These are phyloP conservation scores for Rhabdomys pumilio DNA, from an alignment of 2,797 vertebrate genomes.

Conservation along the genomic window DNA sequence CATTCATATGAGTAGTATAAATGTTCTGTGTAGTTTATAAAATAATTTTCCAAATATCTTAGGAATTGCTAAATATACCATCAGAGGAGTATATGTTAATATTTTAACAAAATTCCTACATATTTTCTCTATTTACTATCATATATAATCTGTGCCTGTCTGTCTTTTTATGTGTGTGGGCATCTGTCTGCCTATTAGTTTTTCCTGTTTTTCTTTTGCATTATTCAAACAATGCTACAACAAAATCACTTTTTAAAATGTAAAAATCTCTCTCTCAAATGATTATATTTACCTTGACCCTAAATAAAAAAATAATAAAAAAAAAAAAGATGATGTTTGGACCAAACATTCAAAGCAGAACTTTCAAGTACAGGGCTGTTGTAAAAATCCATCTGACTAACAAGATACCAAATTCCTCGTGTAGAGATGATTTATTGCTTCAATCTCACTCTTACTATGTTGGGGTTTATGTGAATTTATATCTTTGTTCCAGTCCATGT, in stretches of 20 bases:
- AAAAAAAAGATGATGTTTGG: background rate
- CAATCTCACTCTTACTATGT: background rate
- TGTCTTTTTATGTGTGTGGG: background rate
- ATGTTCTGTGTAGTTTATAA: background rate
- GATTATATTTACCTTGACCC: background rate
- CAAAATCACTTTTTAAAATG: background rate
- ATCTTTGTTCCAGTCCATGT: background rate
- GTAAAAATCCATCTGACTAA: background rate
- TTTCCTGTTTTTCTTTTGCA: background rate
- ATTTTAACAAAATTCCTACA: background rate
- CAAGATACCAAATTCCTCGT: background rate
- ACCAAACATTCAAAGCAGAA: background rate
- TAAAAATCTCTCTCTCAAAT: background rate
- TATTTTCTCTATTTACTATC: background rate
- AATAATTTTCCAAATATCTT: conserved; percentile 30
- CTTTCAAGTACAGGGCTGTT: background rate
- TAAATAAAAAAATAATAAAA: background rate
- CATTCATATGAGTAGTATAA: background rate
- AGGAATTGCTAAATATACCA: background rate
- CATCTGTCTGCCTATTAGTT: background rate
- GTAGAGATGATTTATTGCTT: background rate
- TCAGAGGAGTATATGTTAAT: background rate
- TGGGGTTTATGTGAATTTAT: background rate
- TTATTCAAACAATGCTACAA: background rate
- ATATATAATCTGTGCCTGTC: background rate